Base-by-base conservation (phyloP, 2,888 invertebrate species). In the Chrysotoxum bicinctum region DNA sequence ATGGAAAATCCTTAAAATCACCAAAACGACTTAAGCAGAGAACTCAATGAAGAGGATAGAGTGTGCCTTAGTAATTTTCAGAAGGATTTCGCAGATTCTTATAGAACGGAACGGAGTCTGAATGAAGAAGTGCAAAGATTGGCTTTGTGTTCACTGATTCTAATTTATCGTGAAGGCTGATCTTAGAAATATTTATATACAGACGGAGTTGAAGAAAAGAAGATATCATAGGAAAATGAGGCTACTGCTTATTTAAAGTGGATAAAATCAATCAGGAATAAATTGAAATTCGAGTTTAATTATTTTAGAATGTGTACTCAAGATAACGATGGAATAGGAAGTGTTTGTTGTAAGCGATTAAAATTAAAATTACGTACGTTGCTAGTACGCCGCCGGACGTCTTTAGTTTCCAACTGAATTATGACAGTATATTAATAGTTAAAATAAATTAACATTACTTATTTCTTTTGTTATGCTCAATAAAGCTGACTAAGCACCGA, bases 1-100 rank as follows among this genome's bases (percentile, higher is more conserved):
- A 79, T 75, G 83, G 70, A 70, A 84, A 84, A 84, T 84, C 83
- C 83, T 84, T 84, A 84, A 84, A 84, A 84, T 84, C 83, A 84
- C 79, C 83, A 50, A 84, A 84, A 84, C 66, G 83, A 69, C 83
- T 83, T 79, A 56, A 78, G 69, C 62, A 60, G 74, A 54, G 60
- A 60, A 60, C 60, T 60, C 62, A 52, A 64, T 32, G 64, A 26
- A 73, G 50, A 40, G 32, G 35, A 56, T 56, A 64, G 73, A 78
- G 62, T 83, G 68, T 69, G 78, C 54, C 74, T 69, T 62, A 83
- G 78, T 83, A 83, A 83, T 83, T 83, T 78, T 64, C 32, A 37
- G 23, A 70, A 54, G 69, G 45, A 74, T 70, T 58, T 64, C 37
- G 5, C 48, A 26, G 14, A 8, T n/a, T 50, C 21, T 6, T 7